Evolutionary conservation across 2,113 vertebrate species (phyloP), one percentile per base, ranked within the genome.

Genomic region (Apodemus speciosus): DNA sequence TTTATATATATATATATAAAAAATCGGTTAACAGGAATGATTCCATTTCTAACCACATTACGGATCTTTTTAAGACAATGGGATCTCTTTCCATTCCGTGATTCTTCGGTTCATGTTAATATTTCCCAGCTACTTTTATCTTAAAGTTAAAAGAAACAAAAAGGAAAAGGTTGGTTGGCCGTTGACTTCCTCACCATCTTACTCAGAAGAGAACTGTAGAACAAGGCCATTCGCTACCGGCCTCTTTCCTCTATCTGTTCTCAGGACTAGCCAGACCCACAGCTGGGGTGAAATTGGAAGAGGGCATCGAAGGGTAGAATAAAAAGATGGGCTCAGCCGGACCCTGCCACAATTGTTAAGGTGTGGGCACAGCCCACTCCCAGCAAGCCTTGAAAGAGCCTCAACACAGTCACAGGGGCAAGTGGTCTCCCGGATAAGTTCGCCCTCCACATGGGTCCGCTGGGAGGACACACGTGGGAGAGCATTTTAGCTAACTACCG

Each of bases 21-120:
- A 64, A 93, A 90, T 96, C 77, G 56, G 56, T 95, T 89, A 91
- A 96, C 93, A 95, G 97, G 95, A 97, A 97, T 97, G 96, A 96
- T 92, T 96, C 95, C 25, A 93, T 93, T 88, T 93, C 94, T 69
- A 94, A 95, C 72, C 91, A 95, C 89, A 90, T 69, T 64, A 66
- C 40, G 25, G 49, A 94, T 83, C 90, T 93, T 93, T 95, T 93
- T 95, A 97, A 97, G 95, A 97, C 84, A 60, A 95, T 71, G 68
- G 87, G 51, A 72, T 58, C 49, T 93, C 94, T 90, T 90, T 64
- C 84, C 62, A 79, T 9, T 30, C 18, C 60, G 93, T 91, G 77
- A 89, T 60, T 93, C 79, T 94, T 79, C 69, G 85, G 91, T 88
- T 91, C 77, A 85, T 18, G 16, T 92, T 93, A 89, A 32, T 66